phyloP scores from a whole-genome alignment of 2,113 vertebrate species.

The Bufo gargarizans region DNA sequence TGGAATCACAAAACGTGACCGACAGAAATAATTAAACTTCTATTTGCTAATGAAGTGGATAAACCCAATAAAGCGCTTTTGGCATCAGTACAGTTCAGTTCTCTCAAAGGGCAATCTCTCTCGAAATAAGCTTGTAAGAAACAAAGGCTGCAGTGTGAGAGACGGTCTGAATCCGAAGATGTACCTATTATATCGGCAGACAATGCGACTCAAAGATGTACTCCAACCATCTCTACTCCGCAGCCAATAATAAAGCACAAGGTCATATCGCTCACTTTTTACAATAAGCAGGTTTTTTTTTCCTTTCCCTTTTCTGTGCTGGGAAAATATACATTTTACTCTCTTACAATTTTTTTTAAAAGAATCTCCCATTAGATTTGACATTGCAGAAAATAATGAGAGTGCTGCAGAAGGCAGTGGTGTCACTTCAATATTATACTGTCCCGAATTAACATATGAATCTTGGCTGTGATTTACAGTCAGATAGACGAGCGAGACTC shows the following conservation, averaged over 20 bases:
- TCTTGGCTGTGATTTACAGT: constrained; percentile 52
- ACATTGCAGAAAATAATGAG: constrained; percentile 47
- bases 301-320: constrained; percentile 8
- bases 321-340: constrained; percentile 39
- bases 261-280: constrained; percentile 27
- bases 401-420: constrained; percentile 6
- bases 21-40: constrained; percentile 2
- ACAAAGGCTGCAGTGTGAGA: constrained; percentile 2
- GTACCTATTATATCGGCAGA: constrained; percentile 23
- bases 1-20: background rate
- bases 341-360: constrained; percentile 29
- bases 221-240: constrained; percentile 26
- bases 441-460: constrained; percentile 53
- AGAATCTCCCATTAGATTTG: constrained; percentile 44
- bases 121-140: constrained; percentile 19
- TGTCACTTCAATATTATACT: constrained; percentile 47
- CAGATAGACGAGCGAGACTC: constrained; percentile 42
- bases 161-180: background rate
- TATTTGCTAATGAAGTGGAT: constrained; percentile 10
- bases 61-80: background rate
- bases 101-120: constrained; percentile 19
- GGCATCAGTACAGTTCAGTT: constrained; percentile 4
- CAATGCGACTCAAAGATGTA: constrained; percentile 34
- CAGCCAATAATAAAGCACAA: constrained; percentile 27
- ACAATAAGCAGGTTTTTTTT: constrained; percentile 18